Conservation (phyloP, 2,888 invertebrate species). For the Merodon equestris region DNA sequence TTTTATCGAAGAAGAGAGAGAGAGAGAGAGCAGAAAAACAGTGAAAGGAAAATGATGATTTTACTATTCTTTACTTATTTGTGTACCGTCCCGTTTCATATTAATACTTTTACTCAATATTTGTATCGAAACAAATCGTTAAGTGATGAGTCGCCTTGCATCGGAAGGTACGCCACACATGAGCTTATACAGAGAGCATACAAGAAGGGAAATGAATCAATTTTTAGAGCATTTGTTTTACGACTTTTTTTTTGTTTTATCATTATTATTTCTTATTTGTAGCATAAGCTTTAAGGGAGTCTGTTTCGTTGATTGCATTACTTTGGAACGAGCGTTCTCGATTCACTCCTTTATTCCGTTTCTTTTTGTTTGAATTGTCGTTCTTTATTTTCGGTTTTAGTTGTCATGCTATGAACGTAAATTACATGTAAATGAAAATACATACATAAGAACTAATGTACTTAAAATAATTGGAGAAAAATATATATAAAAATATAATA, state of each 20-base stretch:
- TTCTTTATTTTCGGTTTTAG: conserved; percentile 46
- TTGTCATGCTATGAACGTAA: conserved; percentile 61
- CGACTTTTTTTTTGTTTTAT: not conserved
- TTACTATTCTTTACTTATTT: conserved; percentile 23
- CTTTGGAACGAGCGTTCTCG: too few relatives aligned
- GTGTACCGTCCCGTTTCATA: conserved; percentile 47
- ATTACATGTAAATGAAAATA: conserved; percentile 66
- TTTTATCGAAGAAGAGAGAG: too few relatives aligned
- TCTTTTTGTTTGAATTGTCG: conserved; percentile 31
- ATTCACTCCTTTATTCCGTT: conserved; percentile 24
- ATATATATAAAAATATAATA: conserved; percentile 68
- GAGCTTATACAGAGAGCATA: too few relatives aligned
- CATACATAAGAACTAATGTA: conserved; percentile 69
- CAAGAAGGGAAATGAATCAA: too few relatives aligned
- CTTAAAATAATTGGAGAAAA: conserved; percentile 66
- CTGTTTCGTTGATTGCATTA: conserved; percentile 35
- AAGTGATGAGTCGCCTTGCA: not conserved
- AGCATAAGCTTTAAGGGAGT: conserved; percentile 28
- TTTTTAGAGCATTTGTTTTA: conserved; percentile 9
- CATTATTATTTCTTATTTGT: conserved; percentile 12
- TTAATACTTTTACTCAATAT: conserved; percentile 49
- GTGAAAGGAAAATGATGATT: not conserved
- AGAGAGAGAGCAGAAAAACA: too few relatives aligned
- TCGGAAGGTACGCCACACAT: too few relatives aligned
- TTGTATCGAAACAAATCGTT: not conserved